phyloP scores from a whole-genome alignment of 35 echinoderm and acorn worm genomes.

The Heliocidaris erythrogramma region DNA sequence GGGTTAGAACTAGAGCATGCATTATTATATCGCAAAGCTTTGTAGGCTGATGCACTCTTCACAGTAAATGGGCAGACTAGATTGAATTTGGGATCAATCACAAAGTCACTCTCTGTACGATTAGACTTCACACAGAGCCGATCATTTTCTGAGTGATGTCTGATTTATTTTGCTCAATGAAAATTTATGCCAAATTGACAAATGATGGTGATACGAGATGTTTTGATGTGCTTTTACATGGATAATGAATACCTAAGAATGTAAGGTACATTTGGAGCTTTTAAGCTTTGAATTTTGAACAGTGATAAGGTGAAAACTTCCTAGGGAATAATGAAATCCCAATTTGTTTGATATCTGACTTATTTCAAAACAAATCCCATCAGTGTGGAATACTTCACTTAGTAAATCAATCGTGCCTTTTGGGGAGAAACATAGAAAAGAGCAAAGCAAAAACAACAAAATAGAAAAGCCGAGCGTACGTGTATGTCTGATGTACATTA shows the following conservation, averaged over 20 bases:
- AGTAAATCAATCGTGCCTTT: no score
- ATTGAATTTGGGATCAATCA: neutral
- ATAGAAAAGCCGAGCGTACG: no score
- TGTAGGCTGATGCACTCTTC: neutral
- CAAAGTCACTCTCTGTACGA: neutral
- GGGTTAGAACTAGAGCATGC: neutral
- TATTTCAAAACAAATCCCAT: no score
- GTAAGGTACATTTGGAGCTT: neutral
- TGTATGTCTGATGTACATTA: no score
- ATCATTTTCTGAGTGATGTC: neutral
- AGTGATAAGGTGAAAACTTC: no score
- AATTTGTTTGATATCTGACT: no score
- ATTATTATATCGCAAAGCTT: neutral
- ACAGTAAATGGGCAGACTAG: neutral
- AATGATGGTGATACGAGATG: neutral
- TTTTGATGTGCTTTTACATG: neutral
- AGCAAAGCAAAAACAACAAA: no score
- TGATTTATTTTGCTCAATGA: neutral
- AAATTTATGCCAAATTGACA: neutral
- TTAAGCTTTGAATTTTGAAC: no score
- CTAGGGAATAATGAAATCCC: no score
- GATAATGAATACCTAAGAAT: neutral
- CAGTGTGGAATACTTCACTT: no score
- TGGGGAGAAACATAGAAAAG: no score
- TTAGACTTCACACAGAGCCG: neutral